Conservation (phyloP, 2,797 vertebrate species). For the Protonibea diacanthus region DNA sequence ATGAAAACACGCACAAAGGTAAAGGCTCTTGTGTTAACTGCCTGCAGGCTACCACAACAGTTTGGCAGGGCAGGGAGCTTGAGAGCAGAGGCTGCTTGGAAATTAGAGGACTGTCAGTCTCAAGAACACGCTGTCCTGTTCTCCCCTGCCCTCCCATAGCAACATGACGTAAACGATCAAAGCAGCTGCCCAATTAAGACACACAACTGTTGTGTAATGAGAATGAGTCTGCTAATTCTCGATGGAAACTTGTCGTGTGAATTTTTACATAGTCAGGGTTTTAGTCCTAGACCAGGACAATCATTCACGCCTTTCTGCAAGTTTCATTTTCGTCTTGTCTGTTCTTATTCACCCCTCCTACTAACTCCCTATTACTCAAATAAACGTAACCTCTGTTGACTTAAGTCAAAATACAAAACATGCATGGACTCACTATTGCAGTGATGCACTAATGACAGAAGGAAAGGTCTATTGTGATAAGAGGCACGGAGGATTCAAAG, state of each 20-base stretch:
- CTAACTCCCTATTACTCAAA: neutral
- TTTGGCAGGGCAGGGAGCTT: neutral
- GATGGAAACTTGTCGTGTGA: conserved; percentile 33
- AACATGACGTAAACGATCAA: conserved; percentile 61
- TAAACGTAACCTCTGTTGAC: neutral
- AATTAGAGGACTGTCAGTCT: conserved; percentile 38
- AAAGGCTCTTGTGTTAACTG: neutral
- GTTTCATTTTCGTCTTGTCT: neutral
- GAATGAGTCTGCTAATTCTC: conserved; percentile 25
- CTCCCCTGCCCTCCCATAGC: conserved; percentile 54
- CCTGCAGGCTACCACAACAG: neutral
- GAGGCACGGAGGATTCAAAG: neutral
- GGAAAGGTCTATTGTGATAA: neutral
- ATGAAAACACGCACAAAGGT: conserved; percentile 6
- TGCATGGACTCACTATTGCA: too few relatives aligned
- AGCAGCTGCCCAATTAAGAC: conserved; percentile 59
- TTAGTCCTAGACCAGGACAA: neutral
- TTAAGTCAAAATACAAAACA: neutral
- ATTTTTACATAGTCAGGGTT: conserved; percentile 15
- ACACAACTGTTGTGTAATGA: conserved; percentile 34
- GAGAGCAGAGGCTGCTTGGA: conserved; percentile 5
- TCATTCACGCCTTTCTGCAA: neutral
- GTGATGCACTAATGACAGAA: neutral
- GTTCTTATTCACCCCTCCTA: neutral
- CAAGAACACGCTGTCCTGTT: conserved; percentile 60